Base-by-base conservation (phyloP, 2,113 vertebrate species). In the Malurus cyaneus region DNA sequence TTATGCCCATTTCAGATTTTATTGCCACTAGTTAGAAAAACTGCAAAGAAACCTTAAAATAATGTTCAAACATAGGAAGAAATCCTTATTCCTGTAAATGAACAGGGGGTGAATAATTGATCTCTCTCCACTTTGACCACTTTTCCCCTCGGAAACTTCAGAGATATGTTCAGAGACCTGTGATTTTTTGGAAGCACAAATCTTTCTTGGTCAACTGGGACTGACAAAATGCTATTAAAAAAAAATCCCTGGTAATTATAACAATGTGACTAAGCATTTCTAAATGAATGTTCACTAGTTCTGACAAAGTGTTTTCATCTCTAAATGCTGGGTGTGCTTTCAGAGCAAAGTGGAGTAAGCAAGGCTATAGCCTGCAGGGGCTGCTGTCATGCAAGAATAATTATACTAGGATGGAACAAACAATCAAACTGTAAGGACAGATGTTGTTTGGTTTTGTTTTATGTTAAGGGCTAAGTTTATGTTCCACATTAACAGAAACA, bases 301-400 rank as follows among this genome's bases (percentile, higher is more conserved):
- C 74, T 95, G 47, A 71, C 57, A 47, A 34, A 57, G 28, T 67
- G 56, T 83, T 91, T 97, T 93, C 34, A 50, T 83, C 57, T 74
- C n/a, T 61, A 46, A 74, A 66, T 64, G 70, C 76, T 90, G 80
- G 64, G 62, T 5, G 20, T 94, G 60, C 62, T 95, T 86, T 83
- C 89, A 96, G 92, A 96, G 70, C 89, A 80, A 79, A 92, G 49
- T 56, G 57, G 72, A 87, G 59, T 80, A 89, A 89, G 86, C 74
- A 95, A 96, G 78, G 77, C 85, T 96, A 62, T 81, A 96, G 97
- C 97, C 97, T 98, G 97, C 97, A 98, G 98, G 97, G 97, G 97
- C 80, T 98, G 98, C 97, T 98, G 97, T 97, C 96, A 96, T 92
- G 80, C 94, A 97, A 97, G 97, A 94, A 96, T 90, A 96, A 94